Evolutionary conservation across 2,797 vertebrate genomes (phyloP).

Genomic region (Rhincodon typus): DNA sequence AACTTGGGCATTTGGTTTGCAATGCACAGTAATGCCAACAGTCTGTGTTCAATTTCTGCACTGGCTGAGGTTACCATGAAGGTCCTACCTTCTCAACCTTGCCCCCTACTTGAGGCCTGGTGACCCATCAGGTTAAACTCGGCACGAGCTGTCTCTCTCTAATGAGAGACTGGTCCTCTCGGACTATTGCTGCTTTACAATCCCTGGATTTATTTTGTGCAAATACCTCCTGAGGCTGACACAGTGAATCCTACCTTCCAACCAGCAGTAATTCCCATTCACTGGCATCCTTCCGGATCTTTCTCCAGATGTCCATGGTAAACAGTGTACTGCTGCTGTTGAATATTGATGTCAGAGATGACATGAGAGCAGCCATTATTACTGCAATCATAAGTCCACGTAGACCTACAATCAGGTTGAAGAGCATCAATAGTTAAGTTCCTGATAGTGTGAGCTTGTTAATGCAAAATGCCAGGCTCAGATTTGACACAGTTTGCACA

Average conservation of each 20-base stretch:
- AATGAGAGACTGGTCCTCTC: too few species aligned
- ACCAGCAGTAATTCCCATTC: conserved; percentile 80
- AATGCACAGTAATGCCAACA: too few species aligned
- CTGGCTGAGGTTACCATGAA: too few species aligned
- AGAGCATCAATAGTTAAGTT: background rate
- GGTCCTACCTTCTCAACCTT: too few species aligned
- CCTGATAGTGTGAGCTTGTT: background rate
- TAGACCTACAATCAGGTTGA: conserved; percentile 60
- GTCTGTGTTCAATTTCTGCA: too few species aligned
- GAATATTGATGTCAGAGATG: conserved; percentile 83
- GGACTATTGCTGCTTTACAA: background rate
- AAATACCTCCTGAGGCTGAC: conserved; percentile 11
- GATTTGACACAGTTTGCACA: background rate
- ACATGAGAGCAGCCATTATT: conserved; percentile 88
- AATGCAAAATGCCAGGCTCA: background rate
- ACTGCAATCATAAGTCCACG: conserved; percentile 81
- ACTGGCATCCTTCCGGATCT: conserved; percentile 59
- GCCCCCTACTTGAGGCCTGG: too few species aligned
- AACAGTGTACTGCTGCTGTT: conserved; percentile 87
- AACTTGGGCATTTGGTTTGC: too few species aligned
- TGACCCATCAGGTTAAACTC: too few species aligned
- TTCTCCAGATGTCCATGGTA: conserved; percentile 88
- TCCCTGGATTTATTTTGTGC: background rate
- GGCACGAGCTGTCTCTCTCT: too few species aligned
- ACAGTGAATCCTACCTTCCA: conserved; percentile 61